These are phyloP conservation scores for Tragelaphus imberbis DNA, from an alignment of 2,113 vertebrate genomes.

Conservation along the genomic window DNA sequence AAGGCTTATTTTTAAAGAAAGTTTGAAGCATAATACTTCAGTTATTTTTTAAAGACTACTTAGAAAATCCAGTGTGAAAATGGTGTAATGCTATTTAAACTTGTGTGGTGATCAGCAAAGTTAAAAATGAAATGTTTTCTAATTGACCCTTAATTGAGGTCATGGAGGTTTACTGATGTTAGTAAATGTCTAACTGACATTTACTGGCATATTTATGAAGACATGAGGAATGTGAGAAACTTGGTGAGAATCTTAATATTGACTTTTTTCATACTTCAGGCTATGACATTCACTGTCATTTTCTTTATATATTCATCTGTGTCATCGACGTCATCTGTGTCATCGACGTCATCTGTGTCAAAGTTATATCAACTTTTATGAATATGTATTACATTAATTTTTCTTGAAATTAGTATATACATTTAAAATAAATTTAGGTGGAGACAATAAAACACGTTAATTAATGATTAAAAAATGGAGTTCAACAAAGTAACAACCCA, in stretches of 20 bases:
- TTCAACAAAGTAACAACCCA: slow-evolving; percentile 40
- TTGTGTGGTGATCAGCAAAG: background rate
- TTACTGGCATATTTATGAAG: slow-evolving; percentile 14
- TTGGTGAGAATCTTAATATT: background rate
- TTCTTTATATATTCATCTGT: background rate
- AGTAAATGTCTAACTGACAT: background rate
- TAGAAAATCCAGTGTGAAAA: slow-evolving; percentile 20
- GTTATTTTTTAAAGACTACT: background rate
- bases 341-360: background rate
- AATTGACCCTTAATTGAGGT: background rate
- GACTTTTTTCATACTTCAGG: slow-evolving; percentile 7
- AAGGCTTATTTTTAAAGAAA: background rate
- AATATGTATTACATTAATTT: background rate
- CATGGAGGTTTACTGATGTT: background rate
- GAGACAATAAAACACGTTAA: background rate
- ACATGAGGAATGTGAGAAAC: background rate
- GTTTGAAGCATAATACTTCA: background rate
- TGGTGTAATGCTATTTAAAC: background rate
- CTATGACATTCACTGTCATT: background rate
- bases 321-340: no score
- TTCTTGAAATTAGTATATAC: background rate
- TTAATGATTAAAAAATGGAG: background rate
- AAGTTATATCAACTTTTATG: background rate
- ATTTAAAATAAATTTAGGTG: slow-evolving; percentile 1
- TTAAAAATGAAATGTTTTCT: slow-evolving; percentile 22